Percentiles rank a stretch among this genome's conserved stretches.
phyloP scores from a whole-genome alignment of 2,797 vertebrate species.

The Parauchenoglanis ngamensis region DNA sequence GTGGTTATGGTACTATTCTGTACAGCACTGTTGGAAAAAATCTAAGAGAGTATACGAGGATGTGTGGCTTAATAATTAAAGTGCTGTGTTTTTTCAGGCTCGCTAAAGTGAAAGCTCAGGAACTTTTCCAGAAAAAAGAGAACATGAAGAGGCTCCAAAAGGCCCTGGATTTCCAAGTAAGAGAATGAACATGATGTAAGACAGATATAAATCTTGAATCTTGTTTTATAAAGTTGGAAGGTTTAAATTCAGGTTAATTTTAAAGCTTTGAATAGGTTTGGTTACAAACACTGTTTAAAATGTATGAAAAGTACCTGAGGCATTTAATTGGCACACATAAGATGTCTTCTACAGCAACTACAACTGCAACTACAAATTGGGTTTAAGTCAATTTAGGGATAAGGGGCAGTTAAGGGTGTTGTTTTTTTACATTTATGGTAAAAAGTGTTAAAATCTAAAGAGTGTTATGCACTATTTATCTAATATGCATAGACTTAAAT shows the following conservation, averaged over 20 bases:
- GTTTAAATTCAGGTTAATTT: neutral
- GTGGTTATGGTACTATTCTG: neutral
- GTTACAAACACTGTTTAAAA: neutral
- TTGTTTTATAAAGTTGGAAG: neutral
- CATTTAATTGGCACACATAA: neutral
- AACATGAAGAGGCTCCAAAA: conserved; percentile 26
- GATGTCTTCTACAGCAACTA: neutral
- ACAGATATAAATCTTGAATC: neutral
- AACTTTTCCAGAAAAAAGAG: conserved; percentile 33
- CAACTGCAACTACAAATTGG: neutral
- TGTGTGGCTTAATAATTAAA: neutral
- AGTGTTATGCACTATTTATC: neutral
- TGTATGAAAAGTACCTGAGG: neutral
- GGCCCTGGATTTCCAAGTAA: conserved; percentile 48
- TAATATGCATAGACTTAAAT: neutral
- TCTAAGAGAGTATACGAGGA: neutral
- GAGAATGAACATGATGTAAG: neutral
- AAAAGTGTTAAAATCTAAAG: neutral
- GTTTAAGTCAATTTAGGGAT: neutral
- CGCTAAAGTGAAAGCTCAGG: conserved; percentile 22
- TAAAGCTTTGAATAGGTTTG: neutral
- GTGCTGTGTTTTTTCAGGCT: conserved; percentile 36
- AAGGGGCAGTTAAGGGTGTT: no score
- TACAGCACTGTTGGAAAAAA: neutral
- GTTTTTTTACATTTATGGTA: neutral